Conservation (phyloP, 2,797 vertebrate species). For the Fistularia commersonii region DNA sequence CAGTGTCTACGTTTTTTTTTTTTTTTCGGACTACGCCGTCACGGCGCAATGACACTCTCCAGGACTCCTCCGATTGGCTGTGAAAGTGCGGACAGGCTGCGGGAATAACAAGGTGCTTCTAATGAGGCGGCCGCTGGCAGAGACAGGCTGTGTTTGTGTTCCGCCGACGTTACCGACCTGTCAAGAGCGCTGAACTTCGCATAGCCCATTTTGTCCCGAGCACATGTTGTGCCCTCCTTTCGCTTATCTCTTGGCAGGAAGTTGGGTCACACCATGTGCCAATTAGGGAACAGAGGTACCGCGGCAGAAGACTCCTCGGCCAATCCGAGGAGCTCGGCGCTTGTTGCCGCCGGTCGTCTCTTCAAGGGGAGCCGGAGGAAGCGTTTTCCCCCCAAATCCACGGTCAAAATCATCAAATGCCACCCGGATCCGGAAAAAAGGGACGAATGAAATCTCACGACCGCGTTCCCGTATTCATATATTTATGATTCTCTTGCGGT, state of each 20-base stretch:
- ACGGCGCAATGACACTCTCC: conserved; percentile 25
- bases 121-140: conserved; percentile 61
- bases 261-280: conserved; percentile 62
- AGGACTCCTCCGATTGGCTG: conserved; percentile 33
- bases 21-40: conserved; percentile 43
- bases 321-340: conserved; percentile 41
- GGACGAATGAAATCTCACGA: background rate
- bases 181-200: conserved; percentile 46
- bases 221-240: conserved; percentile 57
- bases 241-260: conserved; percentile 63
- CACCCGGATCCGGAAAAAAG: too few species aligned
- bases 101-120: conserved; percentile 54
- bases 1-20: conserved; percentile 30
- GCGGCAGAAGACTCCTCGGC: conserved; percentile 50
- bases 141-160: conserved; percentile 45
- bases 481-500: background rate
- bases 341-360: conserved; percentile 51
- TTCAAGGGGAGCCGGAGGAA: conserved; percentile 35
- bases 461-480: background rate
- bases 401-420: conserved; percentile 29
- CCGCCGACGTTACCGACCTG: conserved; percentile 48
- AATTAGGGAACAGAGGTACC: conserved; percentile 66
- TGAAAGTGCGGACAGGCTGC: conserved; percentile 51
- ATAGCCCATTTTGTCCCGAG: conserved; percentile 50
- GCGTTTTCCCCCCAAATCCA: conserved; percentile 1